phyloP scores from a whole-genome alignment of 2,797 vertebrate species.

The Hemitrygon akajei region DNA sequence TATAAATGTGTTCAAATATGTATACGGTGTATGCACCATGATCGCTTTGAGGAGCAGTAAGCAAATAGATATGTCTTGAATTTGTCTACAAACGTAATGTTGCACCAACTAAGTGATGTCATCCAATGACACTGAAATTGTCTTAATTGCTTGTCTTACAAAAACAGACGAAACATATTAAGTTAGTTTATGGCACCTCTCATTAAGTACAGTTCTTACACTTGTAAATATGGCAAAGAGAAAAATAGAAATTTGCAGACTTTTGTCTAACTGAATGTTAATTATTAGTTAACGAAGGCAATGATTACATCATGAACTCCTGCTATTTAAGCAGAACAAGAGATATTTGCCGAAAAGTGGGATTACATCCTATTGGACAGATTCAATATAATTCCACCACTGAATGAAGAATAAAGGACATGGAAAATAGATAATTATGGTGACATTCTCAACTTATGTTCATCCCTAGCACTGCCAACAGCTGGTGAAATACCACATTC shows the following conservation, averaged over 20 bases:
- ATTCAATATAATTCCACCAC: background rate
- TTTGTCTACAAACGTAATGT: background rate
- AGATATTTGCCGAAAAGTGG: background rate
- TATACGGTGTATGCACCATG: background rate
- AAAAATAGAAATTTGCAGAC: background rate
- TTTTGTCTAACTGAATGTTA: background rate
- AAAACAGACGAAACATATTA: background rate
- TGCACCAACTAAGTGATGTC: background rate
- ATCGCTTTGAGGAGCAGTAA: background rate
- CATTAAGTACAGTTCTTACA: background rate
- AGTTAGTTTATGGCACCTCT: background rate
- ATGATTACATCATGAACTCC: background rate
- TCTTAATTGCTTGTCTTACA: background rate
- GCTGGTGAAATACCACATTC: background rate
- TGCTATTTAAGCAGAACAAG: background rate
- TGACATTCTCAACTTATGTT: background rate
- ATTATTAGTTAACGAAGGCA: background rate
- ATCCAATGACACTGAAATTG: background rate
- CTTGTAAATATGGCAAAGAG: background rate
- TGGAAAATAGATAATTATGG: background rate
- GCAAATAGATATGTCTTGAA: background rate
- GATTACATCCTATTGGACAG: background rate
- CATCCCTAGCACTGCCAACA: background rate
- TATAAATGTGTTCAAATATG: background rate
- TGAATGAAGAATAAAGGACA: background rate